Evolutionary conservation across 1,140 invertebrate species (phyloP), one percentile per base, ranked within the genome.

Genomic region (Phymorhynchus buccinoides): DNA sequence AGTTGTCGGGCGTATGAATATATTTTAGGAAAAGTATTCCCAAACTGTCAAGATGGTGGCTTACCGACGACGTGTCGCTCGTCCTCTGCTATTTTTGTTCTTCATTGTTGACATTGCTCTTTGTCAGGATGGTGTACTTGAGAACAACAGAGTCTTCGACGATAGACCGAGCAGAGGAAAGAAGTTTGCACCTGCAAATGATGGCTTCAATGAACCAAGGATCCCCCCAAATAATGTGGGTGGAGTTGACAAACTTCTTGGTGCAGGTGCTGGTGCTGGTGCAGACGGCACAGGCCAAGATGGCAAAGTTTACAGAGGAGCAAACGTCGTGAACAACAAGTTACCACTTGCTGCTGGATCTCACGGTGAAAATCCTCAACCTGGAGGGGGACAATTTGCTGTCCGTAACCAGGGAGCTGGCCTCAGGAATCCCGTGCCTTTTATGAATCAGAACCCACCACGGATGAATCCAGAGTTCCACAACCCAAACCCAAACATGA

Each of bases 1-100:
- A 73, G 37, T 73, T 73, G 22, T 27, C 12, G 22, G 18, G 80
- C 30, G 80, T 22, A 81, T 66, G 52, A 41, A 56, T 81, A 81
- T 62, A n/a, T 14, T 35, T 4, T 16, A 3, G 22, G 37, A 18
- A 83, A 71, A 83, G 18, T 41, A 71, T 27, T 41, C 41, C 37
- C 41, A 18, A 71, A 68, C 81, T 79, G 41, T 39, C 85, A 88
- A 88, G n/a, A 88, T 88, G 87, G 87, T 84, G 68, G 83, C 84
- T 68, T 84, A 35, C 85, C 68, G 84, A 83, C 87, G 87, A 88
- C 87, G 87, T 88, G 87, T 88, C 86, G 84, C 79, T 42, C 62
- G 66, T 62, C 62, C 83, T 35, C 62, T 37, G 42, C 39, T 85
- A 12, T 42, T 66, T 62, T 18, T 80, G 30, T n/a, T 84, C n/a